Evolutionary conservation across 2,888 invertebrate species (phyloP), one percentile per base, ranked within the genome.

Genomic region (Cheilosia vernalis): DNA sequence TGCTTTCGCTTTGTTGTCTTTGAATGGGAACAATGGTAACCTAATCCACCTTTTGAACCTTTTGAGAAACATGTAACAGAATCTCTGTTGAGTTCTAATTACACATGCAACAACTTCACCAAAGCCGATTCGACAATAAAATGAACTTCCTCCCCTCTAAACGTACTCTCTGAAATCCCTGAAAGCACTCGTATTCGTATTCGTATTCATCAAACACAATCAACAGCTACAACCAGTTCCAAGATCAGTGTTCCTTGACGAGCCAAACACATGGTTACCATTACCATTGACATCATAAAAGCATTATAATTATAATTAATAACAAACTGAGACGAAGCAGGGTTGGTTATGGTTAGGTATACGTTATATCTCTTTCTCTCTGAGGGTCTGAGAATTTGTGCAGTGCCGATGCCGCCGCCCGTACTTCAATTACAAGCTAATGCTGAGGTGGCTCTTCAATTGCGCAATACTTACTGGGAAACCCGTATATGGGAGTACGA

Each of bases 221-320:
- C 77, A 69, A 49, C 66, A 76, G 55, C 76, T 15, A 76, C 33
- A 17, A n/a, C 30, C 53, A 56, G 79, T 80, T 60, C 49, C 79
- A 21, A 69, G 80, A 84, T 84, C 80, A 76, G 60, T 76, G 85
- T 77, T 66, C 56, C 85, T 58, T 77, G 70, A 72, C 85, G 66
- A 83, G 27, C 66, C 66, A 64, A 24, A 24, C 73, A 78, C 83
- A 66, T 70, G 76, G 64, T 76, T 73, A 51, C 76, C 76, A 81
- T 76, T 73, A 61, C 76, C 76, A 81, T 74, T 84, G 84, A 72
- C 66, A 69, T 74, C 76, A 70, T 85, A 76, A 81, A 81, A 81
- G 81, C 76, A 81, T 81, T 81, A 85, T 85, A 85, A 81, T 81
- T 81, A 85, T 85, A 85, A 85, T 85, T 85, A 85, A 85, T 77